phyloP scores from a whole-genome alignment of 2,888 invertebrate species.

The Cactoblastis cactorum region DNA sequence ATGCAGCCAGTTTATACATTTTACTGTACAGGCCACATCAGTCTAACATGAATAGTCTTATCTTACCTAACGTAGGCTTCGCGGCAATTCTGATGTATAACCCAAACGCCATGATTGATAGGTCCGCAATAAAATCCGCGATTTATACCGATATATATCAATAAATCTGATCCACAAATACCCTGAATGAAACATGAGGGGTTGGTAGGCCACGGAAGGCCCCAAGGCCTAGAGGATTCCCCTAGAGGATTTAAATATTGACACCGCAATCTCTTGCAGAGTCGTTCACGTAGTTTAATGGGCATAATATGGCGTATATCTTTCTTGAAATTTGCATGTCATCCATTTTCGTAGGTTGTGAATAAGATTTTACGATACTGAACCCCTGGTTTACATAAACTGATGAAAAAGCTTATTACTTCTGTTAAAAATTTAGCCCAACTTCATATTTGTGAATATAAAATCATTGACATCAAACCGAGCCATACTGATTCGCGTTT shows the following conservation, averaged over 20 bases:
- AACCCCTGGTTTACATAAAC: too few relatives aligned
- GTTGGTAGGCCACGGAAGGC: slow-evolving; percentile 22
- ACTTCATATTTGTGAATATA: too few relatives aligned
- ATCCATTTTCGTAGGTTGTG: too few relatives aligned
- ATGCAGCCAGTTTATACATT: background rate
- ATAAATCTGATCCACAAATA: slow-evolving; percentile 18
- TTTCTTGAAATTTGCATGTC: too few relatives aligned
- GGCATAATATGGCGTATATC: background rate
- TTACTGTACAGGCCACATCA: background rate
- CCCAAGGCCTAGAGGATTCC: slow-evolving; percentile 3
- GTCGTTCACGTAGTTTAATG: background rate
- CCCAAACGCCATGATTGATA: slow-evolving; percentile 4
- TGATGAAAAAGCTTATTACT: too few relatives aligned
- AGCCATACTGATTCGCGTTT: too few relatives aligned
- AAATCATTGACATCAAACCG: too few relatives aligned
- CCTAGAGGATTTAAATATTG: slow-evolving; percentile 52
- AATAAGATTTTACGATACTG: too few relatives aligned
- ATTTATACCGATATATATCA: slow-evolving; percentile 19
- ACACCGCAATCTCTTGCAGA: slow-evolving; percentile 44
- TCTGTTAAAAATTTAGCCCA: too few relatives aligned
- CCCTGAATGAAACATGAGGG: slow-evolving; percentile 35
- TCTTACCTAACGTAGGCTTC: background rate
- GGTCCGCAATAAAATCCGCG: slow-evolving; percentile 17
- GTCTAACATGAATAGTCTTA: background rate
- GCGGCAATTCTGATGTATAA: slow-evolving; percentile 1